Evolutionary conservation across 2,888 invertebrate species (phyloP), one percentile per base, ranked within the genome.

Genomic region (Tipula lateralis): DNA sequence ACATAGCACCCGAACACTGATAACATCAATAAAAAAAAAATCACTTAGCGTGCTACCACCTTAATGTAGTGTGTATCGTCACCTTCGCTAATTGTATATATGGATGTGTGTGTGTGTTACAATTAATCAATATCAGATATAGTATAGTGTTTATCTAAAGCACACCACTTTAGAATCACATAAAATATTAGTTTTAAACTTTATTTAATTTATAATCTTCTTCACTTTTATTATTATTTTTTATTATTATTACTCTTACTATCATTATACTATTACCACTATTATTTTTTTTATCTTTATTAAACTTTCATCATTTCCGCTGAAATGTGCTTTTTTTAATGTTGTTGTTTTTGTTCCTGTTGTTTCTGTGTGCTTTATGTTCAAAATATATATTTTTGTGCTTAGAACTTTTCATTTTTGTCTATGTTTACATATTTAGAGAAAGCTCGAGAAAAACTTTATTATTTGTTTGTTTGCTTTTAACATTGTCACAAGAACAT

Each of bases 121-220:
- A 66, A 24, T 66, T 66, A 66, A 66, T 66, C 66, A 66, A 66
- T 66, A 66, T n/a, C 44, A 50, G 5, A 39, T 12, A 36, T 5
- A 16, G 3, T 44, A 66, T 12, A 13, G 66, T 66, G 66, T 66
- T 66, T 66, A 66, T 66, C 66, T 66, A 66, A 66, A 66, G 24
- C 66, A 19, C 66, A 66, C 66, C 66, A 66, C 24, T 66, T 66
- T 66, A 66, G 13, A 24, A 66, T 66, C 66, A 66, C 24, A 66
- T 66, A 66, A 66, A 66, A 66, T 66, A 66, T 66, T 66, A 66
- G 24, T 66, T 66, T 66, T 66, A 66, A 66, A 66, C 24, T 66
- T 66, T 66, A 66, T 66, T 66, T 66, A 66, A 66, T 66, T 66
- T 66, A 66, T 66, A 66, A 66, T 66, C 9, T 66, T 19, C 24